Base-by-base conservation (phyloP, 2,888 invertebrate species). In the Gymnoscelis rufifasciata region DNA sequence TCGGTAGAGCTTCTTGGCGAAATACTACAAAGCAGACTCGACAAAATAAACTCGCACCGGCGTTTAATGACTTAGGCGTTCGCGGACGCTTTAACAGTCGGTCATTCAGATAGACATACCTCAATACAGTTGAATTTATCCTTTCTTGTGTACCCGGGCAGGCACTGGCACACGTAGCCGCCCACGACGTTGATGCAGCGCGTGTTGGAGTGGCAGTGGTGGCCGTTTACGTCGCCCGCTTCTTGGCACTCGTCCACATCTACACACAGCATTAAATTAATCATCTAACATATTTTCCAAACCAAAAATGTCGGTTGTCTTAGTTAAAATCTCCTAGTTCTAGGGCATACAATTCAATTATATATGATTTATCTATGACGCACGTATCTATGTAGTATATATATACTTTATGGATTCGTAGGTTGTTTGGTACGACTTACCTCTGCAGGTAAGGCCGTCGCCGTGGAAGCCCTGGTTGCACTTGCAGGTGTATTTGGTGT, bases 401-500 rank as follows among this genome's bases (percentile, higher is more conserved):
- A n/a, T n/a, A n/a, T n/a, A n/a, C n/a, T n/a, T n/a, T n/a, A n/a
- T n/a, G n/a, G n/a, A n/a, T n/a, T n/a, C n/a, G 19, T 19, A 19
- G 19, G 5, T 19, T 19, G 5, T 2, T 19, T 19, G 19, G 2
- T 19, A 5, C 2, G 3, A 2, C 8, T 7, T 66, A 94, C 94
- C 94, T 89, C 91, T 90, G 83, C 94, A 94, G 60, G 91, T 90
- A 69, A 92, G 89, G 68, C 96, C 96, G 79, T 96, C 94, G 61
- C 96, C 97, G 69, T 93, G 92, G 90, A 95, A 97, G 79, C 97
- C 97, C 78, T 91, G 91, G 84, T 94, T 93, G 87, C 97, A 97
- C 73, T 95, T 94, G 89, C 97, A 97, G 70, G 94, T 93, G 82
- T 95, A 97, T 71, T 94, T 95, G 64, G 96, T 96, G 86, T 94